Base-by-base conservation (phyloP, 30 jellyfish, hydroid and myxozoan genomes). In the Hydractinia symbiolongicarpus region DNA sequence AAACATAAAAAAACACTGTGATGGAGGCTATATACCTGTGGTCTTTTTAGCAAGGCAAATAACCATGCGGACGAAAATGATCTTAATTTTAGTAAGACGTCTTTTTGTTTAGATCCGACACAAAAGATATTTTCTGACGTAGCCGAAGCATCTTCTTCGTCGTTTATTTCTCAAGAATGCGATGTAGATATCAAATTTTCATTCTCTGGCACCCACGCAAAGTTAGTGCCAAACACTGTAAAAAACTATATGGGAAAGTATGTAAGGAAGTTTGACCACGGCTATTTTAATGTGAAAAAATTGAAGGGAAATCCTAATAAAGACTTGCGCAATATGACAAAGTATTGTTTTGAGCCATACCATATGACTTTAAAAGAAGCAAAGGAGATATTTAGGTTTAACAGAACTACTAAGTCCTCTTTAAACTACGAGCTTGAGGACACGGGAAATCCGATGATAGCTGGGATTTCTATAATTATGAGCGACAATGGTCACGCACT, bases 111-210 rank as follows among this genome's bases (percentile, higher is more conserved):
- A 64, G 74, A 64, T 64, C 74, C 74, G 9, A 44, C 74, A 2
- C 74, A 13, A 13, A 64, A 13, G 19, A 64, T 64, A 7, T n/a
- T 64, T n/a, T 64, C 74, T 0, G 94, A 84, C 64, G 83, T 84
- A 30, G 85, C 90, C 17, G 91, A 89, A 57, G 97, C 97, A 4
- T 53, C 97, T 4, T 8, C 64, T 76, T 84, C 95, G 53, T 90
- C 97, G 8, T 90, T 84, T 85, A 90, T 90, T 2, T 84, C 95
- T 5, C 97, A 90, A 85, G 97, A 90, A 77, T 90, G 97, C 87
- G 92, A 81, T 81, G 85, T 95, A 17, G 97, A 90, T 55, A 67
- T 83, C 50, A 90, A 84, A 72, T 90, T 55, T 61, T 82, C 92
- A 0, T 79, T 85, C 6, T 86, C 87, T 14, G 83, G 97, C 51